Conservation (phyloP, 1,140 invertebrate genomes). For the Oscheius sp. region DNA sequence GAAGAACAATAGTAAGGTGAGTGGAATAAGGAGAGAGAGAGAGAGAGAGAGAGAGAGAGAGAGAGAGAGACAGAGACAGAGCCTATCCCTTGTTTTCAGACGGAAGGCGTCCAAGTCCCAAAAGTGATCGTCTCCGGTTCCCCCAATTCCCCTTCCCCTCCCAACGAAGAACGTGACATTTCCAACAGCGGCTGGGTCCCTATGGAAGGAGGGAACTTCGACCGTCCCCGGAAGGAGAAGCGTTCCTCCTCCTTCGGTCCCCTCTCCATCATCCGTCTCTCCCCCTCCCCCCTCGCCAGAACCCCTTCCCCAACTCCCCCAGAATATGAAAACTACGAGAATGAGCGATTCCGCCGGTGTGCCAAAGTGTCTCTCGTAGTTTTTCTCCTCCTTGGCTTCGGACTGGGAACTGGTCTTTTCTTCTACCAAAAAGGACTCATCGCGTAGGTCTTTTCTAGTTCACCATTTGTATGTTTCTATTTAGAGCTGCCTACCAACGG, state of each 20-base stretch:
- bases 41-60: no score
- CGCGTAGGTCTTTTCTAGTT: conserved; percentile 41
- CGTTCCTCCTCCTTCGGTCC: conserved; percentile 31
- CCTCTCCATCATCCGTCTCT: conserved; percentile 34
- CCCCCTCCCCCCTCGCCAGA: conserved; percentile 28
- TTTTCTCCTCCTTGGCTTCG: conserved; percentile 52
- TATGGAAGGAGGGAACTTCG: conserved; percentile 26
- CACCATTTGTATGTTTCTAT: background rate
- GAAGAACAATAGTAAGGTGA: conserved; percentile 13
- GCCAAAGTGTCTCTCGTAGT: conserved; percentile 43
- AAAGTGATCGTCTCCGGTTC: conserved; percentile 25
- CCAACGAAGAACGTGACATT: conserved; percentile 29
- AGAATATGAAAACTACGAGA: conserved; percentile 29
- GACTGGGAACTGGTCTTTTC: conserved; percentile 55
- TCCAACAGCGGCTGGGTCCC: conserved; percentile 26
- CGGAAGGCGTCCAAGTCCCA: background rate
- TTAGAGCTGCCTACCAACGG: conserved; percentile 31
- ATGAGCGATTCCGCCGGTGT: conserved; percentile 33
- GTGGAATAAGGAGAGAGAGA: no score
- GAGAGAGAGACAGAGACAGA: no score
- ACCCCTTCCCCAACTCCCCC: conserved; percentile 33
- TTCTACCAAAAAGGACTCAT: conserved; percentile 57
- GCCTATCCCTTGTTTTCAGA: background rate
- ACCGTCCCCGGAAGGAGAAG: conserved; percentile 28
- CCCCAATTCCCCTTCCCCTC: background rate